A percentile compares a stretch with the other conserved stretches of the same genome.
These are phyloP conservation scores for Labrus mixtus DNA, from an alignment of 2,113 vertebrate genomes.

Conservation along the genomic window DNA sequence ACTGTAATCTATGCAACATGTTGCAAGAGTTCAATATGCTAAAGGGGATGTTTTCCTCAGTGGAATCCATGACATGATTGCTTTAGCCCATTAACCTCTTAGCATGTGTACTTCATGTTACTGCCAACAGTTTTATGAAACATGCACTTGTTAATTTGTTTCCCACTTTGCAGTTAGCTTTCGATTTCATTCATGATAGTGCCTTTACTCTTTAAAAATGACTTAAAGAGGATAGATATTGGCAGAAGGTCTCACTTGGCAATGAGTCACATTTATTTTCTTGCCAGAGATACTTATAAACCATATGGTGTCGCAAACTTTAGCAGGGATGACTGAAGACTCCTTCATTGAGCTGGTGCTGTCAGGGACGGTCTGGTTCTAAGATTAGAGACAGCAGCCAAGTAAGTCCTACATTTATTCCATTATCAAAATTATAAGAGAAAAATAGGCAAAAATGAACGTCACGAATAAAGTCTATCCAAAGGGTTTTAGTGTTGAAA, in stretches of 20 bases:
- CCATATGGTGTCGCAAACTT: neutral
- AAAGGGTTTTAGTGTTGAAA: neutral
- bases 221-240: conserved; percentile 11
- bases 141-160: conserved; percentile 32
- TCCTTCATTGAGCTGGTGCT: neutral
- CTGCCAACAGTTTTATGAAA: conserved; percentile 20
- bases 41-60: conserved; percentile 4
- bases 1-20: conserved; percentile 13
- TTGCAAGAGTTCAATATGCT: conserved; percentile 17
- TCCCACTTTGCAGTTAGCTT: conserved; percentile 17
- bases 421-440: conserved; percentile 3
- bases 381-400: conserved; percentile 6
- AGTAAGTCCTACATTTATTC: neutral
- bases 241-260: conserved; percentile 2
- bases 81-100: conserved; percentile 42
- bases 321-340: conserved; percentile 1
- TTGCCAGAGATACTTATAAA: conserved; percentile 15
- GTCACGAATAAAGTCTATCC: conserved; percentile 26
- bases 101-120: conserved; percentile 17
- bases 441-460: conserved; percentile 3
- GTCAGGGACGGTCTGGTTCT: neutral
- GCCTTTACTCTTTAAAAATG: conserved; percentile 9
- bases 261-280: conserved; percentile 27
- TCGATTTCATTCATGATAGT: conserved; percentile 35
- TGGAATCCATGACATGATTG: conserved; percentile 2